Conservation (phyloP, 2,797 vertebrate genomes). For the Lepilemur septentrionalis region DNA sequence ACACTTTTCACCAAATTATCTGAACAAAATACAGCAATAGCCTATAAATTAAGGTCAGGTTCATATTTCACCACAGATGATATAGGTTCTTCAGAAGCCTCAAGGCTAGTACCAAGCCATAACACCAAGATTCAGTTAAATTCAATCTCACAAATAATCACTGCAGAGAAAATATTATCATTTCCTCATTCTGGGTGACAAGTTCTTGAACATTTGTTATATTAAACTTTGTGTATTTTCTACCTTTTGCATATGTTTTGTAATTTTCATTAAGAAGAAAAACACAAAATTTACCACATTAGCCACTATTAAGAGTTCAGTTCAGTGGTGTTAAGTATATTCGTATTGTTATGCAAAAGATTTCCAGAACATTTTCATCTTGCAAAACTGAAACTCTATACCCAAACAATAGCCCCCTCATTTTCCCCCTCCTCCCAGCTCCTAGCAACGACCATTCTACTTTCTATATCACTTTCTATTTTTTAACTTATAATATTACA, state of each 20-base stretch:
- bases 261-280: neutral
- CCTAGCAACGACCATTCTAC: neutral
- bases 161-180: slow-evolving; percentile 32
- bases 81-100: neutral
- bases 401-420: neutral
- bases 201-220: neutral
- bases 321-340: neutral
- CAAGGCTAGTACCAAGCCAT: neutral
- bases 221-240: neutral
- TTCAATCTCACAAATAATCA: slow-evolving; percentile 4
- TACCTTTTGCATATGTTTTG: slow-evolving; percentile 6
- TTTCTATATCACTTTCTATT: neutral
- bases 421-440: neutral
- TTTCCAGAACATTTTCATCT: neutral
- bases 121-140: neutral
- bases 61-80: slow-evolving; percentile 30
- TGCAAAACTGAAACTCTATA: neutral
- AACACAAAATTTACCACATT: neutral
- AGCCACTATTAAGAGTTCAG: neutral
- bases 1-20: slow-evolving; percentile 20
- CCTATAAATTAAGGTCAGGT: slow-evolving; percentile 28
- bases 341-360: neutral
- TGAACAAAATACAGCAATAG: slow-evolving; percentile 1
- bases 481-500: neutral
- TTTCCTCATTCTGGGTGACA: slow-evolving; percentile 4